Evolutionary conservation across 2,113 vertebrate species (phyloP).

Genomic region (Embiotoca jacksoni): DNA sequence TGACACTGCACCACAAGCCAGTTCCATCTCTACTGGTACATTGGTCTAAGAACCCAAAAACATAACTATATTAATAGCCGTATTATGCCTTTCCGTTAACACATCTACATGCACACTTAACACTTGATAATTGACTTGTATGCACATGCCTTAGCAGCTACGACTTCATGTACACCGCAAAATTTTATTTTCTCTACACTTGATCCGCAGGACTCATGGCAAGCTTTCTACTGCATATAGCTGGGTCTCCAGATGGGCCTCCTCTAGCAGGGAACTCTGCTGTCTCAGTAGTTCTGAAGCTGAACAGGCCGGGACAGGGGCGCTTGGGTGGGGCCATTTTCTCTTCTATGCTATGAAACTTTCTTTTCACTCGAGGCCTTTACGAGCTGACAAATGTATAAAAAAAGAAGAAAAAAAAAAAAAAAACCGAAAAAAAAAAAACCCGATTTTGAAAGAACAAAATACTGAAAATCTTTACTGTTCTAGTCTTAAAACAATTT

Average conservation of each 20-base stretch:
- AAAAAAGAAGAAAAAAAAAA: too few species aligned
- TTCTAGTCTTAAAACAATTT: slow-evolving; percentile 6
- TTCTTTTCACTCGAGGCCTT: slow-evolving; percentile 88
- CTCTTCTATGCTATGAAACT: slow-evolving; percentile 32
- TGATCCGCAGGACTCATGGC: neutral
- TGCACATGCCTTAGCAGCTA: slow-evolving; percentile 78
- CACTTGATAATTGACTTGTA: slow-evolving; percentile 31
- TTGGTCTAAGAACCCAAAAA: slow-evolving; percentile 21
- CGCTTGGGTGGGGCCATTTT: slow-evolving; percentile 55
- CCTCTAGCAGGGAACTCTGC: slow-evolving; percentile 68
- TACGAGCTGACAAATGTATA: slow-evolving; percentile 70
- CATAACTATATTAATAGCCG: slow-evolving; percentile 39
- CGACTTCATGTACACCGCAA: slow-evolving; percentile 55
- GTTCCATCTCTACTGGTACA: neutral
- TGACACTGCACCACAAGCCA: neutral
- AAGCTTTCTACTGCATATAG: slow-evolving; percentile 12
- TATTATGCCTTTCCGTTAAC: slow-evolving; percentile 46
- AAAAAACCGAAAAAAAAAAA: too few species aligned
- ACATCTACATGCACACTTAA: slow-evolving; percentile 30
- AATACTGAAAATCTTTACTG: slow-evolving; percentile 39
- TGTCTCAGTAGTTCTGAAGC: slow-evolving; percentile 69
- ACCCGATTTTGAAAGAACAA: slow-evolving; percentile 64
- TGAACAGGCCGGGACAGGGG: slow-evolving; percentile 66
- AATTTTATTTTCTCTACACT: slow-evolving; percentile 6
- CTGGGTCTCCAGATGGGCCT: slow-evolving; percentile 10